These are phyloP conservation scores for Anastrepha ludens DNA, from an alignment of 1,140 invertebrate species.

Conservation along the genomic window DNA sequence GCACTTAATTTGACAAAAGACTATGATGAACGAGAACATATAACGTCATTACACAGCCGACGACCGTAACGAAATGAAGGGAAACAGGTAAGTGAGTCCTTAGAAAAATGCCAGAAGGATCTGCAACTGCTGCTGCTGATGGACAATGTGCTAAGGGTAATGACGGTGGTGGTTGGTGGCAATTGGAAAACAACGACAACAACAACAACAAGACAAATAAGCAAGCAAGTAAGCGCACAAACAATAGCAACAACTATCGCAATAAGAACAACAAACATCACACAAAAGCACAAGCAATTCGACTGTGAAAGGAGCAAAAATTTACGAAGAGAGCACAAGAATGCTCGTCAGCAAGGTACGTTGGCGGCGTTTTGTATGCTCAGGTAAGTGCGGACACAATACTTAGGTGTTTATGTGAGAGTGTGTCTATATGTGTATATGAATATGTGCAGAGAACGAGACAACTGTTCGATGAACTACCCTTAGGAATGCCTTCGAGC, in stretches of 20 bases:
- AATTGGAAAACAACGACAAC: conserved; percentile 20
- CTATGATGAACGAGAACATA: background rate
- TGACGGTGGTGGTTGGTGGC: conserved; percentile 36
- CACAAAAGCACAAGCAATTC: conserved; percentile 54
- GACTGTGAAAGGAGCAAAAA: conserved; percentile 52
- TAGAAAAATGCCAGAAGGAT: conserved; percentile 47
- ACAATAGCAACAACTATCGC: background rate
- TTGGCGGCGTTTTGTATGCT: background rate
- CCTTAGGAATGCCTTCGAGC: background rate
- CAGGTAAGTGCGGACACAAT: background rate
- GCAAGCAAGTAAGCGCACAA: background rate
- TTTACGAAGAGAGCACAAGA: conserved; percentile 50
- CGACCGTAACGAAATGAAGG: conserved; percentile 55
- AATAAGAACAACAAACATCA: conserved; percentile 51
- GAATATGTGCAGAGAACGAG: background rate
- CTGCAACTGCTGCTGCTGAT: background rate
- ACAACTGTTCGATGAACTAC: background rate
- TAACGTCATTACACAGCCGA: conserved; percentile 51
- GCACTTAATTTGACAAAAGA: background rate
- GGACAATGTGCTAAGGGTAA: background rate
- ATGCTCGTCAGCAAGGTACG: conserved; percentile 19
- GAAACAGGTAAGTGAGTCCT: conserved; percentile 50
- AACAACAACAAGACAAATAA: background rate
- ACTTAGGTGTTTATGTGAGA: background rate
- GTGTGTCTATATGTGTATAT: background rate